These are phyloP conservation scores for Harpalus rubripes DNA, from an alignment of 2,888 invertebrate species.

Conservation along the genomic window DNA sequence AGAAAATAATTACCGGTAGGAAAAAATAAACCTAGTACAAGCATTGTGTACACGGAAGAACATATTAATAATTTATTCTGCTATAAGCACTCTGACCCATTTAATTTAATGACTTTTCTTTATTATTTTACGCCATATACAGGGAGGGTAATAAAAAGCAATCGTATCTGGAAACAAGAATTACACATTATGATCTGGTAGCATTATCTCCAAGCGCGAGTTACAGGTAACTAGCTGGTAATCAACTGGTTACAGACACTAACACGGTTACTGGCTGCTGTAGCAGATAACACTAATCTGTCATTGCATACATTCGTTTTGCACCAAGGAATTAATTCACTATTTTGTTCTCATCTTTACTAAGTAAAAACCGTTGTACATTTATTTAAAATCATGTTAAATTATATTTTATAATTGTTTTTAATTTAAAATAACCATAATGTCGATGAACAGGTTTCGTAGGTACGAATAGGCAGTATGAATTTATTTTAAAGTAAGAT, in stretches of 20 bases:
- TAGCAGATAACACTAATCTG: conserved; percentile 24
- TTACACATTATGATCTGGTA: conserved; percentile 49
- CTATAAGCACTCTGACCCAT: conserved; percentile 42
- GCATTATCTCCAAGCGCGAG: conserved; percentile 17
- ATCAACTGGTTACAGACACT: conserved; percentile 36
- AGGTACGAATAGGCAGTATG: too few species aligned
- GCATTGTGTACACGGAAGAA: conserved; percentile 33
- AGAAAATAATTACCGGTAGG: conserved; percentile 40
- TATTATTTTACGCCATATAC: conserved; percentile 43
- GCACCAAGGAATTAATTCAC: conserved; percentile 22
- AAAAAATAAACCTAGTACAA: conserved; percentile 45
- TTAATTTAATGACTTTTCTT: conserved; percentile 46
- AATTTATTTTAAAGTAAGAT: too few species aligned
- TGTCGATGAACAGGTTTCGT: too few species aligned
- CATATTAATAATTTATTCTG: conserved; percentile 52
- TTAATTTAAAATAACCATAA: too few species aligned
- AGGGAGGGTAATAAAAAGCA: conserved; percentile 10
- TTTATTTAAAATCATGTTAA: not conserved
- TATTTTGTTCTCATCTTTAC: not conserved
- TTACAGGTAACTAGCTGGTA: conserved; percentile 26
- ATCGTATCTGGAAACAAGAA: conserved; percentile 30
- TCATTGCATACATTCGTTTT: conserved; percentile 11
- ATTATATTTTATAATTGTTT: not conserved
- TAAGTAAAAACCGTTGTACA: not conserved
- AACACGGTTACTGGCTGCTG: conserved; percentile 22